A percentile compares a stretch with the other conserved stretches of the same genome.
Evolutionary conservation across 1,140 invertebrate genomes (phyloP).

Genomic region (Drosophila nigrodunni): DNA sequence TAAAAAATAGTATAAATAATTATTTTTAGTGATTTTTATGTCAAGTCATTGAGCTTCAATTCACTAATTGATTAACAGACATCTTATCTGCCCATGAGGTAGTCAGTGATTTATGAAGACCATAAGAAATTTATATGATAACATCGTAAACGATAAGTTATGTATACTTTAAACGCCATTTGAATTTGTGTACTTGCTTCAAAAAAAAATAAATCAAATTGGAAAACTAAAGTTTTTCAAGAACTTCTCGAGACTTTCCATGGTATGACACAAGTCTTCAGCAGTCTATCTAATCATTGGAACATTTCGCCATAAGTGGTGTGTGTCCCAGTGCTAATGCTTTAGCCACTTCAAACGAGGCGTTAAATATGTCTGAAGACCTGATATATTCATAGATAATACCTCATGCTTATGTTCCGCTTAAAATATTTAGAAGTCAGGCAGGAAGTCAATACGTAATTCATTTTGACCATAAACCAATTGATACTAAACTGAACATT

Average conservation of each 20-base stretch:
- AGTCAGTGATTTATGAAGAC: slow-evolving; percentile 26
- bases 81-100: slow-evolving; percentile 46
- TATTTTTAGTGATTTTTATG: not conserved
- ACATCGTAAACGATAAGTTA: slow-evolving; percentile 10
- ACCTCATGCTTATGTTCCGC: slow-evolving; percentile 2
- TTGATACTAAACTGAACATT: no score
- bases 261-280: slow-evolving; percentile 12
- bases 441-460: not conserved
- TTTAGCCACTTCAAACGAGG: slow-evolving; percentile 48
- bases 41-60: slow-evolving; percentile 13
- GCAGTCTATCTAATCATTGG: slow-evolving; percentile 63
- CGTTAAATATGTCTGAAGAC: slow-evolving; percentile 53
- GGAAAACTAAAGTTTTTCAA: not conserved
- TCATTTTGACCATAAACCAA: not conserved
- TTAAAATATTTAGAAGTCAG: not conserved
- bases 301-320: slow-evolving; percentile 50
- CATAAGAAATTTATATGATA: slow-evolving; percentile 24
- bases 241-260: slow-evolving; percentile 21
- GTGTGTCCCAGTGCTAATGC: slow-evolving; percentile 16
- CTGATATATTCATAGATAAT: slow-evolving; percentile 55
- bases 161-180: slow-evolving; percentile 1
- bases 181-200: not conserved
- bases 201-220: no score
- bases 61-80: slow-evolving; percentile 45
- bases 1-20: slow-evolving; percentile 9